Base-by-base conservation (phyloP, 2,888 invertebrate genomes). In the Lottia scabra region DNA sequence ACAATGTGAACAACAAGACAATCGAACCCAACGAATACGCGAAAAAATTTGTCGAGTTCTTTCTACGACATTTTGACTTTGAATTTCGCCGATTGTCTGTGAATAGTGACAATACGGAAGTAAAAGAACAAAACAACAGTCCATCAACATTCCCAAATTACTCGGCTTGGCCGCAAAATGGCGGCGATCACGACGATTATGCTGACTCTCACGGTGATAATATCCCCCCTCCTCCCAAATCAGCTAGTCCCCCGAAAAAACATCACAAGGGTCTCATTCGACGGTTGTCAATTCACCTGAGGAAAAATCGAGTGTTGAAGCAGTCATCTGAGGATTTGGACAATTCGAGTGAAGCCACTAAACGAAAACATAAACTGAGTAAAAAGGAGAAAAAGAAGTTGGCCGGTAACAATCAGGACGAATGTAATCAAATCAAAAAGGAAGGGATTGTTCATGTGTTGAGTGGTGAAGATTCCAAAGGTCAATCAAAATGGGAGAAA, bases 361-460 rank as follows among this genome's bases (percentile, higher is more conserved):
- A 76, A 65, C 78, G 82, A 67, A 83, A 80, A 72, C 76, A 77
- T 67, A 80, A 80, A 56, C 78, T 72, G 65, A 81, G 81, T 19
- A 78, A 79, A 67, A 83, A 82, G 65, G 72, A 76, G 26, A 75
- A 78, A 26, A 77, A 81, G 48, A 68, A 75, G 48, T 78, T 77
- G 46, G 79, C 78, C 48, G 74, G 73, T 68, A 79, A 77, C 72
- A 74, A 75, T 38, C 72, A 74, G 15, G 68, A 67, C 15, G 48
- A 70, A 73, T 76, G 69, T 56, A 78, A 43, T 74, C 64, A 45
- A 77, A 81, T 84, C n/a, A 81, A 80, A 68, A 97, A 97, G 87
- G 98, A 98, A 87, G 97, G 98, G 13, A 93, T 95, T 81, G 97
- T 98, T 12, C 95, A 96, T 91, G 96, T 96, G 90, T 92, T 98